phyloP scores from a whole-genome alignment of 2,113 vertebrate species.

The Catagonus wagneri region DNA sequence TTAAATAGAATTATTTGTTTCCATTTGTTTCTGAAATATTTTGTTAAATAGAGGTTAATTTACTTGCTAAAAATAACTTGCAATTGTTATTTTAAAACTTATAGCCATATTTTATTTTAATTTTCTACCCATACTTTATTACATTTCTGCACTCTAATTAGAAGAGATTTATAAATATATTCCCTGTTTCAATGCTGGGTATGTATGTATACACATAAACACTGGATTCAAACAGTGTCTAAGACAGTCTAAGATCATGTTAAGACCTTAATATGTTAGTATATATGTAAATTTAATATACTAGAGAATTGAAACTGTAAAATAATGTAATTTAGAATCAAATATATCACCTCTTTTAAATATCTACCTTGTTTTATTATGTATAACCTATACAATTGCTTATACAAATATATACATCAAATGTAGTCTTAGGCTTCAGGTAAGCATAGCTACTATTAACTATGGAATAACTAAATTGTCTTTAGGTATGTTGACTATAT shows the following conservation, averaged over 20 bases:
- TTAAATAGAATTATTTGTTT: conserved; percentile 65
- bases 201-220: background rate
- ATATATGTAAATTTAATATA: conserved; percentile 32
- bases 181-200: background rate
- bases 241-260: conserved; percentile 21
- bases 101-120: conserved; percentile 43
- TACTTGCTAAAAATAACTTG: conserved; percentile 59
- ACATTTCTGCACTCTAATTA: conserved; percentile 35
- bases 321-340: conserved; percentile 51
- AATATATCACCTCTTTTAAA: conserved; percentile 17
- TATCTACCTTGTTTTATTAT: conserved; percentile 18
- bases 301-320: conserved; percentile 18
- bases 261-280: conserved; percentile 47
- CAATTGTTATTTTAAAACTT: conserved; percentile 61
- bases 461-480: conserved; percentile 16
- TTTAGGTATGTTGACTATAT: background rate
- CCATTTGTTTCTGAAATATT: conserved; percentile 57
- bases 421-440: conserved; percentile 41
- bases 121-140: conserved; percentile 53
- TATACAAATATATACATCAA: background rate
- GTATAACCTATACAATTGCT: background rate
- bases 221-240: background rate
- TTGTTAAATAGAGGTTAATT: conserved; percentile 53
- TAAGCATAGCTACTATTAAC: conserved; percentile 42
- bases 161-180: conserved; percentile 53